Evolutionary conservation across 2,888 invertebrate genomes (phyloP).

Genomic region (Tribolium freemani): DNA sequence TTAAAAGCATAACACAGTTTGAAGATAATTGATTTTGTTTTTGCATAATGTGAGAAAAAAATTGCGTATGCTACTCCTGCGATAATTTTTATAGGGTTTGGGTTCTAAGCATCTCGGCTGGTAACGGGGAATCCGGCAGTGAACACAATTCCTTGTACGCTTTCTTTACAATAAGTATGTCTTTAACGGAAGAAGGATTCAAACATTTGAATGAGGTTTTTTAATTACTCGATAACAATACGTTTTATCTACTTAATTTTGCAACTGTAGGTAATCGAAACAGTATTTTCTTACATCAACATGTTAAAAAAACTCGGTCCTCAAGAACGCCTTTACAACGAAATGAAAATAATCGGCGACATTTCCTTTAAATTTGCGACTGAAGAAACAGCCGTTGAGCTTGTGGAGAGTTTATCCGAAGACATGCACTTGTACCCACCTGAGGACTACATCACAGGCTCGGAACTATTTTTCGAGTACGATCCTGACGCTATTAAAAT

Average conservation of each 20-base stretch:
- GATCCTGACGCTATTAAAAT: conserved; percentile 77
- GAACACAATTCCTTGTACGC: conserved; percentile 86
- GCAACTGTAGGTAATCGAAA: conserved; percentile 76
- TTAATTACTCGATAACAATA: conserved; percentile 27
- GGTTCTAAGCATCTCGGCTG: conserved; percentile 80
- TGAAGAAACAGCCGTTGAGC: conserved; percentile 80
- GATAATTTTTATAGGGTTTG: conserved; percentile 73
- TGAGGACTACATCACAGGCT: conserved; percentile 84
- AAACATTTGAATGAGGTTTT: conserved; percentile 75
- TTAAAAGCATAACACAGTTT: too few relatives aligned
- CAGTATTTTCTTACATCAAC: conserved; percentile 84
- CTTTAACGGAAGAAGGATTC: conserved; percentile 84
- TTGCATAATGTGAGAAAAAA: too few relatives aligned
- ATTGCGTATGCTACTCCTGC: too few relatives aligned
- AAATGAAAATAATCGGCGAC: conserved; percentile 82
- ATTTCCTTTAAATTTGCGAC: conserved; percentile 80
- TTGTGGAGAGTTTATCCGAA: conserved; percentile 83
- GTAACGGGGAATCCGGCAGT: conserved; percentile 81
- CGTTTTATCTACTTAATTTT: conserved; percentile 47
- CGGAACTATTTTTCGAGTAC: conserved; percentile 82
- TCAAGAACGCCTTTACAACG: conserved; percentile 78
- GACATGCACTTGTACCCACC: conserved; percentile 87
- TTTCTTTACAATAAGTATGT: conserved; percentile 79
- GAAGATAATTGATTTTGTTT: too few relatives aligned
- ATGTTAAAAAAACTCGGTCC: conserved; percentile 79